Base-by-base conservation (phyloP, 2,888 invertebrate species). In the Acleris sparsana region DNA sequence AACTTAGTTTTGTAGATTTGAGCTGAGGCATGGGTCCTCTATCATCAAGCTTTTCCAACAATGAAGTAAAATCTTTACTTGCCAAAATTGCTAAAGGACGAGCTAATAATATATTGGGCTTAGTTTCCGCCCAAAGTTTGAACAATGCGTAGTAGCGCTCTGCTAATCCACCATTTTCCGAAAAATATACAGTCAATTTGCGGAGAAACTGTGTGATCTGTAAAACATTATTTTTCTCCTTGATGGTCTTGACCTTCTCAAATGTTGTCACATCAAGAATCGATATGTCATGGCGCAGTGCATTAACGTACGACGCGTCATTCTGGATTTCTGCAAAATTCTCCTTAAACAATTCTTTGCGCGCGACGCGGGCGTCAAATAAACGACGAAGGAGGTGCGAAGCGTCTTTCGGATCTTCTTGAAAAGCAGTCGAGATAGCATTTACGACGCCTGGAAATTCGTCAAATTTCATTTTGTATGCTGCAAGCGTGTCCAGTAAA, bases 131-230 rank as follows among this genome's bases (percentile, higher is more conserved):
- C 33, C 46, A 20, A 9, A 1, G 3, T 7, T 46, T 59, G 1
- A 53, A 48, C 18, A 53, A 33, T 2, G n/a, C n/a, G 7, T 58
- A 59, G 25, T 48, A 59, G 16, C 53, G 20, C 9, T 53, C 53
- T 16, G 53, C 63, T 7, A 64, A 17, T 17, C 63, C 63, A 16
- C 53, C 59, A 7, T 39, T 33, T 48, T 64, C 63, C 1, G 59
- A 53, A 25, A 64, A 64, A 58, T 64, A 64, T 59, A 64, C 25
- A 4, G 18, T 20, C 11, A 64, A 39, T 13, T 64, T 64, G 43
- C 48, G 17, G 2, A 53, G 48, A 53, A 39, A 64, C n/a, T 39
- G 33, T 39, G 48, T 25, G 5, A 25, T 53, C 46, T 18, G 7
- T 11, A 59, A 53, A 53, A 2, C 17, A 18, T 5, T 5, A 16